These are phyloP conservation scores for Lytechinus pictus DNA, from an alignment of 35 echinoderm and acorn worm genomes.

Conservation along the genomic window DNA sequence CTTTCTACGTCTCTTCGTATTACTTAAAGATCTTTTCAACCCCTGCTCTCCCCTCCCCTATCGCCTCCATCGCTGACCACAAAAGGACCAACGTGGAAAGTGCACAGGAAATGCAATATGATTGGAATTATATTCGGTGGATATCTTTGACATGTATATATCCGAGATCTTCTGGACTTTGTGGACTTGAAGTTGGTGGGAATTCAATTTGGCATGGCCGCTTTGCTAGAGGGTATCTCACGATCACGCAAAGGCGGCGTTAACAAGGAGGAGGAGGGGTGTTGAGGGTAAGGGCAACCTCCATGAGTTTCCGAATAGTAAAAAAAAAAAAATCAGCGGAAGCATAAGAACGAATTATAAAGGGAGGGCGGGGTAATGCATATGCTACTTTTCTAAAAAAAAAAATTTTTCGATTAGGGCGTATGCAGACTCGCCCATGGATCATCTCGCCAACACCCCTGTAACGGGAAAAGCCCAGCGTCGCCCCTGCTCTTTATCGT, in stretches of 20 bases:
- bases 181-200: neutral
- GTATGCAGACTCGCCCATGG: too few relatives aligned
- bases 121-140: neutral
- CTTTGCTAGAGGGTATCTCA: neutral
- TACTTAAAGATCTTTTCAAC: neutral
- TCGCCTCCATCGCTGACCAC: neutral
- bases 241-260: neutral
- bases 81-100: neutral
- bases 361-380: too few relatives aligned
- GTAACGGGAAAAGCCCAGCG: too few relatives aligned
- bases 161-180: neutral
- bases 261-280: too few relatives aligned
- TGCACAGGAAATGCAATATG: constrained; percentile 2
- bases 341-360: too few relatives aligned
- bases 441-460: too few relatives aligned
- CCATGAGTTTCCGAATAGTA: too few relatives aligned
- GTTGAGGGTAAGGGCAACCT: too few relatives aligned
- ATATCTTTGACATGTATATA: neutral
- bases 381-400: too few relatives aligned
- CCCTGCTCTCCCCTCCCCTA: neutral
- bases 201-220: constrained; percentile 10
- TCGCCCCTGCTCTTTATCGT: neutral
- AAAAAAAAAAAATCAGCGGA: too few relatives aligned
- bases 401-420: too few relatives aligned
- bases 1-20: neutral